These are phyloP conservation scores for Chroicocephalus ridibundus DNA, from an alignment of 2,113 vertebrate genomes.

Conservation along the genomic window DNA sequence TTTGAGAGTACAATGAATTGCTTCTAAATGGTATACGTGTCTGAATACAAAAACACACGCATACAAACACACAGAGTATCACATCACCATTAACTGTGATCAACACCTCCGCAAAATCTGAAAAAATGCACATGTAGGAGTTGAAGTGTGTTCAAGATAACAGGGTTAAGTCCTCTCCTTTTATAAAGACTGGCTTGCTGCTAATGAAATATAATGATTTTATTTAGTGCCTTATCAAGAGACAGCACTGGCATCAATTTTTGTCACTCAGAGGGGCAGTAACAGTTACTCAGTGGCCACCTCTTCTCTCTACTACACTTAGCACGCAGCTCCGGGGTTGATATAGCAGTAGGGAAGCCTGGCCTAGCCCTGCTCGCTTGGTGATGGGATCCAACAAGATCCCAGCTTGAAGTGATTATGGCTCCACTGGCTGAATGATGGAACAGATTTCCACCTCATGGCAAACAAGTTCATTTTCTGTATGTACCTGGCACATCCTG, in stretches of 20 bases:
- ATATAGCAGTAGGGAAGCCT: background rate
- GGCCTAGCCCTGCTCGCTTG: fast-evolving
- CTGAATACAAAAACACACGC: background rate
- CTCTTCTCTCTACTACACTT: background rate
- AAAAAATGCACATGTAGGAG: background rate
- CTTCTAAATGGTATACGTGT: fast-evolving
- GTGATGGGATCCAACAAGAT: background rate
- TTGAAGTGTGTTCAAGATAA: background rate
- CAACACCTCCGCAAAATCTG: background rate
- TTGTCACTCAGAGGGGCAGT: background rate
- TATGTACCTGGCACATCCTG: background rate
- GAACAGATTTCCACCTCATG: background rate
- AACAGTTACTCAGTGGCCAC: background rate
- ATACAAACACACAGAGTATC: background rate
- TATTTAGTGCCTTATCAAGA: background rate
- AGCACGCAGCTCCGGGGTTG: fast-evolving
- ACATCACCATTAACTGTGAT: background rate
- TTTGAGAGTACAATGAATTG: background rate
- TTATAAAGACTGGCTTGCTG: background rate
- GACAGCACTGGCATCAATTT: background rate
- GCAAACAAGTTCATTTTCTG: background rate
- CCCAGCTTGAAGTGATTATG: background rate
- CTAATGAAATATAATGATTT: background rate
- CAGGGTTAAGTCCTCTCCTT: background rate
- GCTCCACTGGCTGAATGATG: background rate